A percentile compares a stretch with the other conserved stretches of the same genome.
phyloP scores from a whole-genome alignment of 2,113 vertebrate species.

The Tragelaphus imberbis region DNA sequence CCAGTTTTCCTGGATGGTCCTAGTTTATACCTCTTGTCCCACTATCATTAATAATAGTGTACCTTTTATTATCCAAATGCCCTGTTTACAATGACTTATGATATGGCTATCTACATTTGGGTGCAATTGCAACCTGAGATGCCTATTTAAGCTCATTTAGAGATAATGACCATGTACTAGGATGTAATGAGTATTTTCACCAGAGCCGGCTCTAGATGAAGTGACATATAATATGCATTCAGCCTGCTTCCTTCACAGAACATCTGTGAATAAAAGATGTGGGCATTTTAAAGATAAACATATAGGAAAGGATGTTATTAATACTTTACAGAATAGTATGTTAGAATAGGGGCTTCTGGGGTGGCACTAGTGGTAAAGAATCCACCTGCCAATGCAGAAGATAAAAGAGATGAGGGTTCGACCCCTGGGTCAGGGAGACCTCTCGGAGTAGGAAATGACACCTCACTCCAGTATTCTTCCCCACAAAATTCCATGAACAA shows the following conservation, averaged over 20 bases:
- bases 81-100: not conserved
- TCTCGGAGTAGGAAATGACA: not conserved
- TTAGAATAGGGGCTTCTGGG: not conserved
- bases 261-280: not conserved
- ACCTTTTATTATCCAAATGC: not conserved
- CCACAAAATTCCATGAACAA: not conserved
- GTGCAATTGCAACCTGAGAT: not conserved
- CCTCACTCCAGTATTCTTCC: not conserved
- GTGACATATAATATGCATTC: not conserved
- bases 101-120: not conserved
- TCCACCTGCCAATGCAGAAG: not conserved
- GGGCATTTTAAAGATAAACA: not conserved
- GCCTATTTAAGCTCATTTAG: not conserved
- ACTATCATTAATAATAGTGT: not conserved
- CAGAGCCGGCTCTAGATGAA: not conserved
- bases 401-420: not conserved
- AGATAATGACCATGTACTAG: not conserved
- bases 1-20: not conserved
- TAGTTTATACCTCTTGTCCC: not conserved
- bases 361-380: not conserved
- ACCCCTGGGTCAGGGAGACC: not conserved
- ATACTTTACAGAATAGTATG: not conserved
- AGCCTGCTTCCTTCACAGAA: not conserved
- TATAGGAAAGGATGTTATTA: not conserved
- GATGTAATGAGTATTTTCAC: not conserved